Evolutionary conservation across 2,797 vertebrate genomes (phyloP).

Genomic region (Tympanoctomys barrerae): DNA sequence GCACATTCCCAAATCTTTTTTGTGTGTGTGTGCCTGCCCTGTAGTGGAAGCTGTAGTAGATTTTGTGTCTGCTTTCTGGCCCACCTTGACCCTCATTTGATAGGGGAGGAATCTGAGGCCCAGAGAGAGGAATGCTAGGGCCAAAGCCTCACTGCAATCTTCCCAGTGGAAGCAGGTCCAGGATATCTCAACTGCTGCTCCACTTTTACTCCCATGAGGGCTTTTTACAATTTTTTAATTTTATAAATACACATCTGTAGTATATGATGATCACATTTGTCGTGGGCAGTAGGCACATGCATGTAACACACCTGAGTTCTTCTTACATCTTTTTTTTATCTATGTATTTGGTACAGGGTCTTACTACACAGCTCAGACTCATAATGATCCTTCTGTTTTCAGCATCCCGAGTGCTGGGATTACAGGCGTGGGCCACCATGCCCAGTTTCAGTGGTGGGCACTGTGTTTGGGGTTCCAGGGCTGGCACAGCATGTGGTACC

Average conservation of each 20-base stretch:
- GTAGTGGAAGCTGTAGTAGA: neutral
- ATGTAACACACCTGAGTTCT: neutral
- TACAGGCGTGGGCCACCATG: too few relatives aligned
- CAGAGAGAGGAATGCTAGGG: conserved; percentile 15
- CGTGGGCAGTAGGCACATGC: neutral
- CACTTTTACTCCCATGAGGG: neutral
- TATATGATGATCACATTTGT: neutral
- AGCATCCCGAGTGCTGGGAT: too few relatives aligned
- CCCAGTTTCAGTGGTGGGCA: too few relatives aligned
- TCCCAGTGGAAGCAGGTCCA: neutral
- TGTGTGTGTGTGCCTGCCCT: neutral
- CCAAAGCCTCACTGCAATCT: conserved; percentile 11
- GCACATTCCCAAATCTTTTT: neutral
- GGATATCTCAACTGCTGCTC: neutral
- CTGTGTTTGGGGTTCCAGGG: too few relatives aligned
- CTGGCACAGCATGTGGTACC: too few relatives aligned
- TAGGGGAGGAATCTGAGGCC: conserved; percentile 18
- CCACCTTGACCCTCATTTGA: neutral
- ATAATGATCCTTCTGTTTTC: too few relatives aligned
- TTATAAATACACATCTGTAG: neutral
- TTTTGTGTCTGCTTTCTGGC: conserved; percentile 27
- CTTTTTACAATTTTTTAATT: neutral
- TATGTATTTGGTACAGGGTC: too few relatives aligned
- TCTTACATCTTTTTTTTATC: neutral
- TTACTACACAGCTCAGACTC: too few relatives aligned